phyloP scores from a whole-genome alignment of 2,888 invertebrate genomes.

The Iselma pallidipennis region DNA sequence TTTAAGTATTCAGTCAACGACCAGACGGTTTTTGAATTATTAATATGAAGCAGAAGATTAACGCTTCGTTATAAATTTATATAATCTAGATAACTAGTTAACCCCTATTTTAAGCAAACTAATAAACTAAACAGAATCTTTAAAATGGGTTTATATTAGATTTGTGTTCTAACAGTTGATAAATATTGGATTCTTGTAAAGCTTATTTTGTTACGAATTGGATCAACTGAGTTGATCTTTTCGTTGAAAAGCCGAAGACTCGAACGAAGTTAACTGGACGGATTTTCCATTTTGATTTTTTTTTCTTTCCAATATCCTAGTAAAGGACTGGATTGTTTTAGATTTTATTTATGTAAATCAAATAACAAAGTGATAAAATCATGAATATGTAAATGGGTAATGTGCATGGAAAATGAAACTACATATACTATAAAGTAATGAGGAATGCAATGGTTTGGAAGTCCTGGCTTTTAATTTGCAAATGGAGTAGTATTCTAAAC shows the following conservation, averaged over 20 bases:
- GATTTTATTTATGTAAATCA: not conserved
- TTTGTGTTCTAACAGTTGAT: no score
- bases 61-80: slow-evolving; percentile 18
- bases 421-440: slow-evolving; percentile 47
- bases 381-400: slow-evolving; percentile 46
- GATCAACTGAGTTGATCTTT: not conserved
- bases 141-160: no score
- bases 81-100: not conserved
- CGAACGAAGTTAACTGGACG: not conserved
- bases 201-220: not conserved
- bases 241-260: no score
- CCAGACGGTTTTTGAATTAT: slow-evolving; percentile 30
- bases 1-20: slow-evolving; percentile 35
- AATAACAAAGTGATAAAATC: slow-evolving; percentile 32
- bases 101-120: no score
- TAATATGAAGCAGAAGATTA: slow-evolving; percentile 29
- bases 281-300: not conserved
- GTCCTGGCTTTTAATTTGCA: slow-evolving; percentile 55
- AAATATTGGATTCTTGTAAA: not conserved
- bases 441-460: slow-evolving; percentile 51
- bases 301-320: not conserved
- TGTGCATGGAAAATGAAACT: slow-evolving; percentile 43
- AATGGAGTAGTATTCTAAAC: slow-evolving; percentile 40
- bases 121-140: no score
- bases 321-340: slow-evolving; percentile 19